Conservation (phyloP, 2,888 invertebrate species). For the Sminthurinus aureus region DNA sequence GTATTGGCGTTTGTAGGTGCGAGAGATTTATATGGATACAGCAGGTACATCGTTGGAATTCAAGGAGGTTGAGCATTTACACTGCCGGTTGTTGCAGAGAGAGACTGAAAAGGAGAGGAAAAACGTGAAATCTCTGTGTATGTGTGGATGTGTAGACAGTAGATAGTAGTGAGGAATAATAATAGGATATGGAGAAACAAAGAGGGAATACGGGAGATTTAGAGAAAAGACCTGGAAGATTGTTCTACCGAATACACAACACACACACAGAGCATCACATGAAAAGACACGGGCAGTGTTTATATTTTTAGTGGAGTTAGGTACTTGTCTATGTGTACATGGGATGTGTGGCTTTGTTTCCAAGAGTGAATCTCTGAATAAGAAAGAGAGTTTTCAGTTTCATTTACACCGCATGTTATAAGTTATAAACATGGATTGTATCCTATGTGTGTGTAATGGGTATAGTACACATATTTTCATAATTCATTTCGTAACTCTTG, state of each 20-base stretch:
- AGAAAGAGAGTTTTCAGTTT: neutral
- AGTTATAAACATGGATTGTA: no score
- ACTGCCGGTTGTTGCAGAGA: neutral
- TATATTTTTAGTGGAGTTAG: conserved; percentile 11
- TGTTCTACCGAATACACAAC: no score
- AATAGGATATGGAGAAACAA: neutral
- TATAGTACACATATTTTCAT: no score
- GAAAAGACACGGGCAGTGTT: neutral
- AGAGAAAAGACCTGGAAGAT: no score
- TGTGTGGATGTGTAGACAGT: conserved; percentile 13
- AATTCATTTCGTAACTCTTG: neutral
- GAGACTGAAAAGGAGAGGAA: neutral
- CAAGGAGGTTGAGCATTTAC: no score
- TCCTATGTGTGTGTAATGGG: no score
- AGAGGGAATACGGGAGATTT: no score
- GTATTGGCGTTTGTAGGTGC: neutral
- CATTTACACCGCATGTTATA: no score
- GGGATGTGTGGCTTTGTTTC: conserved; percentile 7
- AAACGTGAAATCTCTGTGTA: conserved; percentile 4
- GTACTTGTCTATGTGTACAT: conserved; percentile 4
- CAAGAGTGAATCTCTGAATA: conserved; percentile 10
- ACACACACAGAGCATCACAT: no score
- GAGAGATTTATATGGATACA: conserved; percentile 9
- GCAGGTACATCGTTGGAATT: neutral
- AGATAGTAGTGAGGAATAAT: conserved; percentile 20